These are phyloP conservation scores for Trachelus troglodyta DNA, from an alignment of 2,888 invertebrate genomes.

Conservation along the genomic window DNA sequence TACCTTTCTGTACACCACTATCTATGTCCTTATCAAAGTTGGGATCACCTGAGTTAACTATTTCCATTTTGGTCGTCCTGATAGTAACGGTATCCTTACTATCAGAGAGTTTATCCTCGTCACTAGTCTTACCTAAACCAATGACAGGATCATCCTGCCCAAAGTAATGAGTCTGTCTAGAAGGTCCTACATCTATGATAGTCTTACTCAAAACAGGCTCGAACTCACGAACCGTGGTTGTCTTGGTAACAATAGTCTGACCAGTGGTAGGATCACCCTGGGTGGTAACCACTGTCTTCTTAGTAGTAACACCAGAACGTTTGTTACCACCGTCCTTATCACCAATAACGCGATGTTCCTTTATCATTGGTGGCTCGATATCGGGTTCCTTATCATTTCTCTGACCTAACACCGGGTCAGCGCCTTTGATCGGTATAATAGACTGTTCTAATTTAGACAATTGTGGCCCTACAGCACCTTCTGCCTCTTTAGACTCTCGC, in stretches of 20 bases:
- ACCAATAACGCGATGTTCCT: conserved; percentile 36
- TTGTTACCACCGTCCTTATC: conserved; percentile 36
- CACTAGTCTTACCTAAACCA: conserved; percentile 15
- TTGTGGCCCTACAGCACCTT: conserved; percentile 55
- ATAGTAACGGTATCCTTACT: conserved; percentile 7
- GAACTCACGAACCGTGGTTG: conserved; percentile 42
- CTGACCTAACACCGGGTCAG: too few relatives aligned
- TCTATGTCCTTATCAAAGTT: conserved; percentile 26
- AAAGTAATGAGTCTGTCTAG: conserved; percentile 26
- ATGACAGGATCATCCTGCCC: conserved; percentile 31
- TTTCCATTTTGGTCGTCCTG: conserved; percentile 10
- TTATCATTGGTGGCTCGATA: conserved; percentile 45
- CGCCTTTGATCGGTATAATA: background rate
- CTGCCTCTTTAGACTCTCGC: conserved; percentile 60
- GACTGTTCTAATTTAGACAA: conserved; percentile 21
- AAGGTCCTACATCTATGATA: conserved; percentile 14
- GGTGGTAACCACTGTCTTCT: conserved; percentile 43
- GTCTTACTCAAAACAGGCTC: conserved; percentile 31
- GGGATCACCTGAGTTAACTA: conserved; percentile 25
- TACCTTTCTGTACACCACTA: conserved; percentile 26
- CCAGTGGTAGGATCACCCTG: conserved; percentile 36
- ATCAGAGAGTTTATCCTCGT: conserved; percentile 9
- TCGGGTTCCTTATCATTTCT: conserved; percentile 16
- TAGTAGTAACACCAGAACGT: conserved; percentile 31
- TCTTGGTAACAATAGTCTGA: conserved; percentile 42